Percentiles rank a stretch among this genome's conserved stretches.
These are phyloP conservation scores for Cuniculus paca DNA, from an alignment of 2,797 vertebrate genomes.

Conservation along the genomic window DNA sequence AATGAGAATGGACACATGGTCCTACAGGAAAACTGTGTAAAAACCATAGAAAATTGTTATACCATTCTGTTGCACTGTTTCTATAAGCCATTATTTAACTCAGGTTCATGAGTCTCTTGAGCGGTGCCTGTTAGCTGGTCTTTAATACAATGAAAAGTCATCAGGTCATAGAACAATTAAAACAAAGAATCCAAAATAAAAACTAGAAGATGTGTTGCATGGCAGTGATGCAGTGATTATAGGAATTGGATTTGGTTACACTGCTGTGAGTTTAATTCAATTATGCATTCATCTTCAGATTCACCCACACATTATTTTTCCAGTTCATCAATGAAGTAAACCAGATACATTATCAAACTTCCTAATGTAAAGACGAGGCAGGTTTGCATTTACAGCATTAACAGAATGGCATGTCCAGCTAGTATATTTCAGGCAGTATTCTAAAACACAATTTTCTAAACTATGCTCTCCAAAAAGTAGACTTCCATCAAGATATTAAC, in stretches of 20 bases:
- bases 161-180: conserved; percentile 31
- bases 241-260: neutral
- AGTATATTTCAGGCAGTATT: neutral
- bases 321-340: conserved; percentile 9
- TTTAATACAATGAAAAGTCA: conserved; percentile 46
- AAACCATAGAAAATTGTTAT: neutral
- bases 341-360: conserved; percentile 31
- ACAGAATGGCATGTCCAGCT: neutral
- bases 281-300: neutral
- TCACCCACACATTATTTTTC: conserved; percentile 40
- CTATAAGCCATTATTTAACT: conserved; percentile 9
- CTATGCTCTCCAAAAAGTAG: neutral
- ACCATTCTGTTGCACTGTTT: neutral
- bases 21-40: neutral
- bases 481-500: conserved; percentile 26
- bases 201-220: conserved; percentile 15
- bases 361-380: conserved; percentile 16
- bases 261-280: neutral
- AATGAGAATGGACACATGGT: conserved; percentile 9
- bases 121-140: neutral
- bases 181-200: conserved; percentile 51
- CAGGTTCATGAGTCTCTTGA: conserved; percentile 32
- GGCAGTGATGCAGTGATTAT: neutral
- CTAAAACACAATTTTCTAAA: conserved; percentile 35
- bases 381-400: conserved; percentile 10